Evolutionary conservation across 2,797 vertebrate genomes (phyloP).

Genomic region (Semotilus atromaculatus): DNA sequence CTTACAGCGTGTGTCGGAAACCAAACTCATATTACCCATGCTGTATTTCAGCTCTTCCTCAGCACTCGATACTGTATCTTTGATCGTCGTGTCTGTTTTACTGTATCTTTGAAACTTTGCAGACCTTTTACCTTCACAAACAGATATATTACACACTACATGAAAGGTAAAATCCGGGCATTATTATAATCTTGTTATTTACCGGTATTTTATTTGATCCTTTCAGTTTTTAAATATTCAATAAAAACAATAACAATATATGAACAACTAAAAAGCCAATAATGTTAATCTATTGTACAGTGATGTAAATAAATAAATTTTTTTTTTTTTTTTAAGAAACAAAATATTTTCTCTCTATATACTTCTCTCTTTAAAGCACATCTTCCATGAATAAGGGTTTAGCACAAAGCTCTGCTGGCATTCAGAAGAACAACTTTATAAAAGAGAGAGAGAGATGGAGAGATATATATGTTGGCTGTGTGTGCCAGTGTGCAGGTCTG

Average conservation of each 20-base stretch:
- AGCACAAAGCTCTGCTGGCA: conserved; percentile 5
- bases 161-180: neutral
- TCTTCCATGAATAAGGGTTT: conserved; percentile 7
- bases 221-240: neutral
- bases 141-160: too few relatives aligned
- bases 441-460: conserved; percentile 9
- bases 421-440: conserved; percentile 6
- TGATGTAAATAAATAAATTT: neutral
- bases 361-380: neutral
- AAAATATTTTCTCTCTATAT: too few relatives aligned
- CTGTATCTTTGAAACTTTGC: too few relatives aligned
- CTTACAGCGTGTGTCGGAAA: neutral
- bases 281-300: neutral
- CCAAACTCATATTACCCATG: neutral
- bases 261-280: neutral
- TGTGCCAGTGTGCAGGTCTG: conserved; percentile 3
- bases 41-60: too few relatives aligned
- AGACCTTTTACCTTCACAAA: too few relatives aligned
- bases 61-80: too few relatives aligned
- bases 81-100: too few relatives aligned
- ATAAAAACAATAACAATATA: neutral
- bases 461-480: conserved; percentile 35
- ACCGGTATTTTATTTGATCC: neutral
- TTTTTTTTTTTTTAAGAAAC: too few relatives aligned
- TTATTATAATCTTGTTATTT: neutral